A percentile compares a stretch with the other conserved stretches of the same genome.
Conservation (phyloP, 2,888 invertebrate species). For the Lasioglossum calceatum region DNA sequence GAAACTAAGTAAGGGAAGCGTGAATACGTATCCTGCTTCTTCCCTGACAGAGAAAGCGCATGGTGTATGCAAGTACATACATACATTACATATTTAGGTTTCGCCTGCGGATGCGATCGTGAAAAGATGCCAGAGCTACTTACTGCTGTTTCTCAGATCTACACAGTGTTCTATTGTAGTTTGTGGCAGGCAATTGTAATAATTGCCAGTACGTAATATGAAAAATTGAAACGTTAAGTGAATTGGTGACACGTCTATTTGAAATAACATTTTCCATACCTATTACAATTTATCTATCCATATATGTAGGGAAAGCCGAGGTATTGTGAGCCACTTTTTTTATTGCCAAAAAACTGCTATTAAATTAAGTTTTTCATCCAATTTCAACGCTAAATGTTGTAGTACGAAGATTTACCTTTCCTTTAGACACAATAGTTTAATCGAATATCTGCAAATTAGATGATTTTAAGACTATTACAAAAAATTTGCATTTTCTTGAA, state of each 20-base stretch:
- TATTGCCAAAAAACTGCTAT: too few species aligned
- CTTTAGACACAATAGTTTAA: too few species aligned
- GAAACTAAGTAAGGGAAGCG: slow-evolving; percentile 15
- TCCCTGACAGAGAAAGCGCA: not conserved
- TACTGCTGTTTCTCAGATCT: not conserved
- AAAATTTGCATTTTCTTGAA: too few species aligned
- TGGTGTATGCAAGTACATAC: not conserved
- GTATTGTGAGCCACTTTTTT: too few species aligned
- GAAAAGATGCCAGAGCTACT: not conserved
- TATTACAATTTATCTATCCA: too few species aligned
- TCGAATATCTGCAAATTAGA: too few species aligned
- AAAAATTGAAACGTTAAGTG: not conserved
- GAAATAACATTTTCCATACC: not conserved
- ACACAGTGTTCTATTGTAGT: not conserved
- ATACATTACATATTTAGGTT: not conserved
- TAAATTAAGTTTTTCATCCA: too few species aligned
- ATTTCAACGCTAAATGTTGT: too few species aligned
- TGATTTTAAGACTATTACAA: too few species aligned
- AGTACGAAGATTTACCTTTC: too few species aligned
- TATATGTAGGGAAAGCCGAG: too few species aligned
- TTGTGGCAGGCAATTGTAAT: not conserved
- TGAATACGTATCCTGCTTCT: not conserved
- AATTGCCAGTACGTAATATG: not conserved
- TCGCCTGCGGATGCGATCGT: not conserved
- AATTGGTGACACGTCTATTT: not conserved